Evolutionary conservation across 2,888 invertebrate genomes (phyloP).

Genomic region (Noctua janthina): DNA sequence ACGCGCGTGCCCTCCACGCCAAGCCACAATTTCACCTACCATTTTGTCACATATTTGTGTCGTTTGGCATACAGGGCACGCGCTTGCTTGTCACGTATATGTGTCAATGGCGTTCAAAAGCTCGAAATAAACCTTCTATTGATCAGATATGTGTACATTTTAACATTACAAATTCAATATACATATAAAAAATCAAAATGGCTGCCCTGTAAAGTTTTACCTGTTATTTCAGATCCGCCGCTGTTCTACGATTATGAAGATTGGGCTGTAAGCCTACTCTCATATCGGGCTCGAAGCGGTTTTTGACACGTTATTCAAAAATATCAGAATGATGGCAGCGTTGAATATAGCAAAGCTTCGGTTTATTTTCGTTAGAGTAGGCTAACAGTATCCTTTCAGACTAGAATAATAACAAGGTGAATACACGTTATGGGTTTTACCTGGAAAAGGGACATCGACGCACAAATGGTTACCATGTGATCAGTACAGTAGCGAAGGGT

Average conservation of each 20-base stretch:
- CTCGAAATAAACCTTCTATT: too few relatives aligned
- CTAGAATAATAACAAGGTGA: slow-evolving; percentile 60
- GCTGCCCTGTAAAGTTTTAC: background rate
- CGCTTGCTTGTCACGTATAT: too few relatives aligned
- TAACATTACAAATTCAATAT: too few relatives aligned
- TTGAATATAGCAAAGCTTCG: background rate
- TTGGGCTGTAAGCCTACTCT: background rate
- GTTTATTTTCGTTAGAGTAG: slow-evolving; percentile 11
- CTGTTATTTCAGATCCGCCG: background rate
- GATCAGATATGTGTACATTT: too few relatives aligned
- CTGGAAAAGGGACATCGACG: background rate
- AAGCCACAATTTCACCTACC: too few relatives aligned
- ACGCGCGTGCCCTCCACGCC: too few relatives aligned
- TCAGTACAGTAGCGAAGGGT: background rate
- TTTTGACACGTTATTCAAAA: background rate
- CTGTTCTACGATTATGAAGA: background rate
- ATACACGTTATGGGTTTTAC: slow-evolving; percentile 13
- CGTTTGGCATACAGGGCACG: too few relatives aligned
- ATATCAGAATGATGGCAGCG: background rate
- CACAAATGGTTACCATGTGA: background rate
- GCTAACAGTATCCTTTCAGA: slow-evolving; percentile 39
- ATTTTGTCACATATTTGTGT: too few relatives aligned
- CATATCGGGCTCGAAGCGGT: background rate
- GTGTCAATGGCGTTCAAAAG: too few relatives aligned
- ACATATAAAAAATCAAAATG: background rate